Evolutionary conservation across 2,797 vertebrate species (phyloP).

Genomic region (Valencia hispanica): DNA sequence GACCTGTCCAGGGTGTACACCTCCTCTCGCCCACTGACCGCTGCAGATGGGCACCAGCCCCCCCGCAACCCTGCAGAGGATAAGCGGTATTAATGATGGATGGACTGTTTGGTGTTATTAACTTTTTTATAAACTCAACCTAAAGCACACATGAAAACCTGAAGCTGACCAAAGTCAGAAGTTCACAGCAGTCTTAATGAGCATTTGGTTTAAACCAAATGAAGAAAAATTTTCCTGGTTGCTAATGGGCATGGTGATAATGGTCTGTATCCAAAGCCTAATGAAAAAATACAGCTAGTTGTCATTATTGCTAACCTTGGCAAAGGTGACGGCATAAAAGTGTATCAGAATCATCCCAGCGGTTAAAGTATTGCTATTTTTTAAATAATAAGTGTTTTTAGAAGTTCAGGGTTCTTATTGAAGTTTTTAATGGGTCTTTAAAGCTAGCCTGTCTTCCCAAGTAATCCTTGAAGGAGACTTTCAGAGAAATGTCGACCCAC

Average conservation of each 20-base stretch:
- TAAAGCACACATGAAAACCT: background rate
- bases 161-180: slow-evolving; percentile 29
- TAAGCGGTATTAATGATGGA: no score
- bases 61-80: no score
- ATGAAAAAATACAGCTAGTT: slow-evolving; percentile 38
- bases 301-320: slow-evolving; percentile 53
- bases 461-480: slow-evolving; percentile 29
- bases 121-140: no score
- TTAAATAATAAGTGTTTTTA: slow-evolving; percentile 7
- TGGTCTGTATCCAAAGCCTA: slow-evolving; percentile 32
- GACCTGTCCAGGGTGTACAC: no score
- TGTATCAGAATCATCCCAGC: slow-evolving; percentile 23
- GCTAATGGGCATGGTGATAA: slow-evolving; percentile 50
- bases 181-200: slow-evolving; percentile 21
- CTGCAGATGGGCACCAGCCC: no score
- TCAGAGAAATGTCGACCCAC: slow-evolving; percentile 34
- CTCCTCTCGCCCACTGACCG: no score
- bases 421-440: slow-evolving; percentile 7
- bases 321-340: slow-evolving; percentile 47
- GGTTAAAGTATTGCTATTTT: slow-evolving; percentile 27
- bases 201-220: slow-evolving; percentile 28
- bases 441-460: slow-evolving; percentile 21
- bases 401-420: slow-evolving; percentile 3
- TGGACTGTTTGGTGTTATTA: no score
- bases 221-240: slow-evolving; percentile 28